A percentile compares a stretch with the other conserved stretches of the same genome.
Conservation (phyloP, 2,888 invertebrate species). For the Saturnia pavonia region DNA sequence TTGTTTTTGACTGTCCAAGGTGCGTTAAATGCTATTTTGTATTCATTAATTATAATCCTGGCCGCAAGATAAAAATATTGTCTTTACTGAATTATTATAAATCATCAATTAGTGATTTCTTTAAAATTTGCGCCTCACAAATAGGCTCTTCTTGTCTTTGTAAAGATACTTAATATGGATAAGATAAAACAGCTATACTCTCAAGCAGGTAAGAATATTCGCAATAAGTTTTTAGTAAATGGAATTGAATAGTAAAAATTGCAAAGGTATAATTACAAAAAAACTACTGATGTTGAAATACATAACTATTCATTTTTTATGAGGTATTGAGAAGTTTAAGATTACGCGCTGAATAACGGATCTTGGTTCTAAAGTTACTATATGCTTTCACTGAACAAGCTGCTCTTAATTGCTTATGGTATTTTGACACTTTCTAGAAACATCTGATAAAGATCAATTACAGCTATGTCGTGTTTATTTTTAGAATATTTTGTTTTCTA, state of each 20-base stretch:
- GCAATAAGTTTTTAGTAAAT: too few species aligned
- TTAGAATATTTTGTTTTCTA: not conserved
- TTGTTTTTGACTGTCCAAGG: not conserved
- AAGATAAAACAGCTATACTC: not conserved
- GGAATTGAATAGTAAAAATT: too few species aligned
- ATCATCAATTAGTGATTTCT: too few species aligned
- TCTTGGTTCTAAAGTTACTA: not conserved
- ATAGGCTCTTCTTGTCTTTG: not conserved
- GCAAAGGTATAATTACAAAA: too few species aligned
- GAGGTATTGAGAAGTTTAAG: too few species aligned
- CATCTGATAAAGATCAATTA: conserved; percentile 1
- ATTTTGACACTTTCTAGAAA: not conserved
- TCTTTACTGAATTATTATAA: too few species aligned
- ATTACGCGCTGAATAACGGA: too few species aligned
- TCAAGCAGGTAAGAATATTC: not conserved
- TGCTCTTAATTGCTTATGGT: not conserved
- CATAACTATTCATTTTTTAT: too few species aligned
- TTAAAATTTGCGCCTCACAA: not conserved
- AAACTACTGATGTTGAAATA: too few species aligned
- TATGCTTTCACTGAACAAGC: not conserved
- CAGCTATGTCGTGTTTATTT: not conserved
- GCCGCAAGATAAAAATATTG: too few species aligned
- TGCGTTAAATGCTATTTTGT: not conserved
- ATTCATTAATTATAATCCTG: too few species aligned
- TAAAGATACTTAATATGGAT: not conserved